Evolutionary conservation across 2,113 vertebrate species (phyloP).

Genomic region (Megaleporinus macrocephalus): DNA sequence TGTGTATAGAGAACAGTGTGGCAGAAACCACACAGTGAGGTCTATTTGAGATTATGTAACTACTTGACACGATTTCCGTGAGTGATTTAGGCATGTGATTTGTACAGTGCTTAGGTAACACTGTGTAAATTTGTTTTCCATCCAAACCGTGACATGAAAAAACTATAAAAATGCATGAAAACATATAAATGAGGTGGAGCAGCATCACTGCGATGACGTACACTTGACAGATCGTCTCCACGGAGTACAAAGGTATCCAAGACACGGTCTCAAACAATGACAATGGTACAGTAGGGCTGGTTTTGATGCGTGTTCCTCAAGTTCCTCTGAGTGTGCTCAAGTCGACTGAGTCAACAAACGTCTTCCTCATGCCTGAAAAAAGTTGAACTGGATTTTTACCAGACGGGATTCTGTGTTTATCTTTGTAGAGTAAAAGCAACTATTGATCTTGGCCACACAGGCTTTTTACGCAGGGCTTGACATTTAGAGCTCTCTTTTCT

Average conservation of each 20-base stretch:
- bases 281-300: neutral
- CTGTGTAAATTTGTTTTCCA: too few species aligned
- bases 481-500: neutral
- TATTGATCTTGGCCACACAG: neutral
- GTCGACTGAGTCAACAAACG: conserved; percentile 30
- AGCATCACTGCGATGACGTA: neutral
- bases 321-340: neutral
- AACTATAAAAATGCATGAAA: too few species aligned
- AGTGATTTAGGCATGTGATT: too few species aligned
- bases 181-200: too few species aligned
- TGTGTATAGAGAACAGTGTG: too few species aligned
- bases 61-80: too few species aligned
- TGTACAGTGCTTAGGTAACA: too few species aligned
- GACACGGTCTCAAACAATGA: neutral
- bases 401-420: conserved; percentile 11
- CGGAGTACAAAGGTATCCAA: neutral
- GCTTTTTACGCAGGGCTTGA: neutral
- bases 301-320: neutral
- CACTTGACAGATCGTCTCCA: neutral
- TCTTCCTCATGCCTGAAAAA: conserved; percentile 11
- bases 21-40: too few species aligned
- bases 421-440: conserved; percentile 3
- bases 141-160: too few species aligned
- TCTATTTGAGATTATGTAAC: too few species aligned
- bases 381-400: conserved; percentile 30